Evolutionary conservation across 2,113 vertebrate species (phyloP).

Genomic region (Thoracochromis brauschi): DNA sequence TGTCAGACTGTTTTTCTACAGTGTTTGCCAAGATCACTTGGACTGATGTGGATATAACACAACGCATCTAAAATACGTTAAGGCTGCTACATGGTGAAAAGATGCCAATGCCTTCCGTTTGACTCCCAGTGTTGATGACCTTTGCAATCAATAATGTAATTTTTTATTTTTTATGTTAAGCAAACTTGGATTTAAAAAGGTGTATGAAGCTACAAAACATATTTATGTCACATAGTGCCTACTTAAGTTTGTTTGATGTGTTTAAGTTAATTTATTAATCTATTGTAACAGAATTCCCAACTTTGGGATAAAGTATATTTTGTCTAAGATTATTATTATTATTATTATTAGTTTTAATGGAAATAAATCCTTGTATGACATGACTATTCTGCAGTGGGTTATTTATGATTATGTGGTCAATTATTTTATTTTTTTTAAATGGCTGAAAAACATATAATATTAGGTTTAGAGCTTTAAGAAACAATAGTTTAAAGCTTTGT

Average conservation of each 20-base stretch:
- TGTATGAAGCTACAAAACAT: neutral
- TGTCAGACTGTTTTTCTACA: neutral
- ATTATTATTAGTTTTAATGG: neutral
- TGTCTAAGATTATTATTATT: neutral
- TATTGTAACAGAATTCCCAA: neutral
- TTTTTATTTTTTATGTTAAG: neutral
- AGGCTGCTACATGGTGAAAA: neutral
- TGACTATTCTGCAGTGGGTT: neutral
- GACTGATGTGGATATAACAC: neutral
- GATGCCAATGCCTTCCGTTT: rapidly evolving
- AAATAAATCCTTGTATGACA: neutral
- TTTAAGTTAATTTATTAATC: neutral
- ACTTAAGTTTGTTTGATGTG: neutral
- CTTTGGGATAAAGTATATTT: neutral
- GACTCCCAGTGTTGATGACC: neutral
- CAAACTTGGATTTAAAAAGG: neutral
- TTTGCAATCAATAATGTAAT: neutral
- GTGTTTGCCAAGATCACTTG: neutral
- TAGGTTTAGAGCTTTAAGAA: neutral
- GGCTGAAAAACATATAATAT: neutral
- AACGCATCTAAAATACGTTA: neutral
- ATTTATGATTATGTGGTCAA: neutral
- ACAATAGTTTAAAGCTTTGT: neutral
- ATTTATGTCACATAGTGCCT: neutral
- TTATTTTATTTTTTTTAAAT: neutral